A percentile compares a stretch with the other conserved stretches of the same genome.
phyloP scores from a whole-genome alignment of 2,797 vertebrate genomes.

The Paedocypris micromegethes region DNA sequence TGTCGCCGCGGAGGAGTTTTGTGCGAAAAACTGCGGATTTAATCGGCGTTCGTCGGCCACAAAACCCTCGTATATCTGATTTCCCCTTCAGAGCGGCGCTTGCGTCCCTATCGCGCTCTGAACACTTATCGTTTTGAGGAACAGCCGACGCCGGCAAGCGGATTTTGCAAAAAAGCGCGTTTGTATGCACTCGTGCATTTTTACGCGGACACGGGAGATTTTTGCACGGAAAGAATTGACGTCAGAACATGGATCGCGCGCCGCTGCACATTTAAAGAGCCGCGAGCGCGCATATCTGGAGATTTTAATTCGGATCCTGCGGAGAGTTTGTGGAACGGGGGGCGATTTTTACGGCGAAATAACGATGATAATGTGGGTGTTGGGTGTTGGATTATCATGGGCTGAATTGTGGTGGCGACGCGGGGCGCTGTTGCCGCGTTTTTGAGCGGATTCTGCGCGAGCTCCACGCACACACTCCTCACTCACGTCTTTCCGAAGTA shows the following conservation, averaged over 20 bases:
- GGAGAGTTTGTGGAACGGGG: constrained; percentile 54
- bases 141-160: constrained; percentile 53
- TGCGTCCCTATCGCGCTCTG: constrained; percentile 62
- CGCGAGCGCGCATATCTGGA: constrained; percentile 52
- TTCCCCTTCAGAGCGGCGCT: constrained; percentile 72
- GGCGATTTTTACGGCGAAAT: constrained; percentile 60
- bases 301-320: constrained; percentile 44
- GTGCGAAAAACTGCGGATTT: constrained; percentile 61
- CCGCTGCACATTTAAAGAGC: constrained; percentile 61
- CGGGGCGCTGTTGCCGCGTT: constrained; percentile 89
- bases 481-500: constrained; percentile 53
- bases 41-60: constrained; percentile 66
- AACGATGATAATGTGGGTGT: constrained; percentile 77
- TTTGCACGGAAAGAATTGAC: constrained; percentile 73
- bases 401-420: constrained; percentile 81
- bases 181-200: constrained; percentile 64
- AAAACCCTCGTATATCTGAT: constrained; percentile 69
- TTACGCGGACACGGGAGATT: constrained; percentile 60
- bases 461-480: constrained; percentile 48
- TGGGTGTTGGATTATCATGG: constrained; percentile 81
- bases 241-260: constrained; percentile 70
- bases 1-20: constrained; percentile 60
- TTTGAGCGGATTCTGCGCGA: constrained; percentile 65
- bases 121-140: constrained; percentile 65
- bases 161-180: constrained; percentile 50